These are phyloP conservation scores for Hyposmocoma kahamanoa DNA, from an alignment of 1,140 invertebrate species.

Conservation along the genomic window DNA sequence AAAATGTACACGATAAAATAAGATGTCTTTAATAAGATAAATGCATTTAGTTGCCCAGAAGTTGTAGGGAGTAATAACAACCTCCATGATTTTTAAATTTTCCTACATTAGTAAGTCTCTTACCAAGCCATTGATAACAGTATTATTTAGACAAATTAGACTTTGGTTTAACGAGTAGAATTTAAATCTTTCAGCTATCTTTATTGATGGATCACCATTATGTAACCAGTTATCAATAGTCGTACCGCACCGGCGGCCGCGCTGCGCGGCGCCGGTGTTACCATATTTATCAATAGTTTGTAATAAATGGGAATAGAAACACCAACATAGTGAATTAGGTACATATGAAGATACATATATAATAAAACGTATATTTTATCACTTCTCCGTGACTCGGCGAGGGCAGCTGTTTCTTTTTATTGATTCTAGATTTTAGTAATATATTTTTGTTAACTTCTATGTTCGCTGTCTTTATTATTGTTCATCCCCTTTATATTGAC, in stretches of 20 bases:
- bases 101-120: constrained; percentile 55
- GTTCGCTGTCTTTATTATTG: constrained; percentile 54
- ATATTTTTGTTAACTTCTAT: constrained; percentile 63
- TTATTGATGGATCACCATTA: constrained; percentile 41
- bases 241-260: constrained; percentile 38
- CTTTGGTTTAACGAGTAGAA: constrained; percentile 57
- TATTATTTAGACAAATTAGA: constrained; percentile 72
- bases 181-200: constrained; percentile 61
- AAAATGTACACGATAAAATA: constrained; percentile 56
- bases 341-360: constrained; percentile 52
- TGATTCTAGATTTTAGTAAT: constrained; percentile 50
- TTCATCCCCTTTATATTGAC: constrained; percentile 42
- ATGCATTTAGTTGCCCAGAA: constrained; percentile 68
- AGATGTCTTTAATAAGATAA: constrained; percentile 45
- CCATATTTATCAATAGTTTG: constrained; percentile 50
- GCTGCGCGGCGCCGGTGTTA: constrained; percentile 27
- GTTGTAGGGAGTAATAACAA: constrained; percentile 38
- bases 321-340: constrained; percentile 67
- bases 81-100: constrained; percentile 43
- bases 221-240: constrained; percentile 51
- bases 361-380: constrained; percentile 31
- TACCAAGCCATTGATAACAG: constrained; percentile 73
- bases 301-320: constrained; percentile 65
- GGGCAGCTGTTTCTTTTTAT: constrained; percentile 32
- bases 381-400: constrained; percentile 27